These are phyloP conservation scores for Brachionus paranguensis DNA, from an alignment of 1,140 invertebrate genomes.

Conservation along the genomic window DNA sequence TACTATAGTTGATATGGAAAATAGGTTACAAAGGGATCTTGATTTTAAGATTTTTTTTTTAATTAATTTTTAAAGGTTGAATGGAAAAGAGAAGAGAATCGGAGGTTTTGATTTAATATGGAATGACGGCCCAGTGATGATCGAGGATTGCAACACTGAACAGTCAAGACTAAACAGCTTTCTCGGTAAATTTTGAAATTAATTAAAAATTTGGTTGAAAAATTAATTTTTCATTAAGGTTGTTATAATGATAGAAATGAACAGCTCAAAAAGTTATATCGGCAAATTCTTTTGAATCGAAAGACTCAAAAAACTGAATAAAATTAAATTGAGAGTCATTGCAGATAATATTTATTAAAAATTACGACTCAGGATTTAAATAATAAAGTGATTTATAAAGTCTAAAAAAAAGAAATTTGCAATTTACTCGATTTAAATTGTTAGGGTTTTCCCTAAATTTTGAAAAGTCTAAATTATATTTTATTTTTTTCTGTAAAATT, in stretches of 20 bases:
- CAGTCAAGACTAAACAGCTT: constrained; percentile 36
- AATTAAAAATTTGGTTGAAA: background rate
- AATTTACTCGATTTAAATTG: too few relatives aligned
- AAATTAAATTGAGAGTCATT: background rate
- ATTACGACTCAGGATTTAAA: too few relatives aligned
- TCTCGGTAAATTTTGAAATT: constrained; percentile 45
- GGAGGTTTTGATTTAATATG: constrained; percentile 63
- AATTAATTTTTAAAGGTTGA: constrained; percentile 48
- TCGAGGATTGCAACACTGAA: constrained; percentile 43
- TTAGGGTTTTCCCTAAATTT: too few relatives aligned
- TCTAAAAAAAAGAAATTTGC: too few relatives aligned
- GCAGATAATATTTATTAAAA: background rate
- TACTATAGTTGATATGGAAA: constrained; percentile 58
- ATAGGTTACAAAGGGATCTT: constrained; percentile 46
- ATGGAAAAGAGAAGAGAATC: constrained; percentile 59
- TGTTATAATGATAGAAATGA: constrained; percentile 41
- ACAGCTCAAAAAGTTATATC: constrained; percentile 41
- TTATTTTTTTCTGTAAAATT: too few relatives aligned
- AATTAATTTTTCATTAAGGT: constrained; percentile 23
- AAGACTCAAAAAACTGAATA: constrained; percentile 15
- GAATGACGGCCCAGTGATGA: constrained; percentile 60
- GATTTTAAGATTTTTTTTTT: background rate
- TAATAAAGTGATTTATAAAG: too few relatives aligned
- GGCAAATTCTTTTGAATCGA: constrained; percentile 16
- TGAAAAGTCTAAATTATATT: too few relatives aligned